Percentiles rank a stretch among this genome's conserved stretches.
Conservation (phyloP, 1,140 invertebrate species). For the Zaprionus davidi region DNA sequence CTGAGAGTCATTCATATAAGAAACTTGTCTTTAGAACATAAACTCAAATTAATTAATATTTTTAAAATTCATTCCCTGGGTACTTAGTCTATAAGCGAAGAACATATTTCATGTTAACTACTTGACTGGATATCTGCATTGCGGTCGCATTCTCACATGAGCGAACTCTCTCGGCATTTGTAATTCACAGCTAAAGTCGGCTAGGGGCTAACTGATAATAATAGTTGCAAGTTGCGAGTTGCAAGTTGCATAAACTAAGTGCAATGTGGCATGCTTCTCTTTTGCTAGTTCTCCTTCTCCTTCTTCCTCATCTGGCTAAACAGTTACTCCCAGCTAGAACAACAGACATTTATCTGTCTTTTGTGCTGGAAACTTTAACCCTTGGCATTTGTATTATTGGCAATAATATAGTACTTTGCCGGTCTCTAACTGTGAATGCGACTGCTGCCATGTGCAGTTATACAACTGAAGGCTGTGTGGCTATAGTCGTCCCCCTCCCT, state of each 20-base stretch:
- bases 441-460: slow-evolving; percentile 35
- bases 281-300: slow-evolving; percentile 1
- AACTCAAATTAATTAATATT: no score
- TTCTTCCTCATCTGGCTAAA: slow-evolving; percentile 5
- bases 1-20: no score
- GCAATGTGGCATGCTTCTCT: slow-evolving; percentile 13
- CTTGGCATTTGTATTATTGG: slow-evolving; percentile 68
- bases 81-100: no score
- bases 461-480: slow-evolving; percentile 24
- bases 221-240: slow-evolving; percentile 25
- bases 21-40: no score
- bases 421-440: slow-evolving; percentile 10
- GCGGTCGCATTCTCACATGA: neutral
- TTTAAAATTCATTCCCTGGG: neutral
- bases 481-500: neutral
- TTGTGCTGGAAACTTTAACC: slow-evolving; percentile 55
- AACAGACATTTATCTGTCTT: slow-evolving; percentile 51
- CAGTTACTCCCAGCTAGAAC: slow-evolving; percentile 32
- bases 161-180: neutral
- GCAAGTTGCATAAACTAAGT: slow-evolving; percentile 22
- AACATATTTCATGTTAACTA: no score
- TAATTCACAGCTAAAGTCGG: neutral
- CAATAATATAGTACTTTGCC: slow-evolving; percentile 53
- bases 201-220: slow-evolving; percentile 34
- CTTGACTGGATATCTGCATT: no score